phyloP scores from a whole-genome alignment of 2,113 vertebrate species.

The Gadus chalcogrammus region DNA sequence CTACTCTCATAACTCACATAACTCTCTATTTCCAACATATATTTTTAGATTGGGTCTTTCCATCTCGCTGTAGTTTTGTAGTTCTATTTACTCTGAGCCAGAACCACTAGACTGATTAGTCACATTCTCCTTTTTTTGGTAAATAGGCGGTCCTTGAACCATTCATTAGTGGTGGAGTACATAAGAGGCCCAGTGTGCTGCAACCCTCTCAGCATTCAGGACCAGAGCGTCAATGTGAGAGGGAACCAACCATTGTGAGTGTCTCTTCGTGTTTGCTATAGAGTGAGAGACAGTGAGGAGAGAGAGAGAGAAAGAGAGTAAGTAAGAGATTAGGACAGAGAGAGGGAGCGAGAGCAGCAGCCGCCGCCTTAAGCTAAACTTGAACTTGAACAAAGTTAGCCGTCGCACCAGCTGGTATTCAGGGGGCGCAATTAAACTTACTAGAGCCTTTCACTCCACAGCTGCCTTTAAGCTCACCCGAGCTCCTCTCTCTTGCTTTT shows the following conservation, averaged over 20 bases:
- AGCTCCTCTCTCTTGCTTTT: conserved; percentile 36
- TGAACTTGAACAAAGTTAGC: conserved; percentile 23
- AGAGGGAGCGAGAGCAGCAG: conserved; percentile 23
- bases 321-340: conserved; percentile 2
- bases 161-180: conserved; percentile 59
- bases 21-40: neutral
- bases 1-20: too few species aligned
- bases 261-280: conserved; percentile 35
- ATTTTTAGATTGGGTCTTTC: neutral
- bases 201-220: conserved; percentile 71
- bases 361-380: conserved; percentile 27
- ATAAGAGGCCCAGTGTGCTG: conserved; percentile 73
- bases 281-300: conserved; percentile 30
- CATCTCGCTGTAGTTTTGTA: neutral
- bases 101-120: conserved; percentile 1
- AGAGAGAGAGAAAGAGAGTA: conserved; percentile 21
- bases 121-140: conserved; percentile 33
- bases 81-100: neutral
- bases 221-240: conserved; percentile 57
- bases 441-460: conserved; percentile 56
- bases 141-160: conserved; percentile 64
- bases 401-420: conserved; percentile 39
- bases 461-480: conserved; percentile 45
- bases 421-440: conserved; percentile 51
- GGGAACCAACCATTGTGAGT: conserved; percentile 65